phyloP scores from a whole-genome alignment of 2,797 vertebrate genomes.

The Acipenser transmontanus region DNA sequence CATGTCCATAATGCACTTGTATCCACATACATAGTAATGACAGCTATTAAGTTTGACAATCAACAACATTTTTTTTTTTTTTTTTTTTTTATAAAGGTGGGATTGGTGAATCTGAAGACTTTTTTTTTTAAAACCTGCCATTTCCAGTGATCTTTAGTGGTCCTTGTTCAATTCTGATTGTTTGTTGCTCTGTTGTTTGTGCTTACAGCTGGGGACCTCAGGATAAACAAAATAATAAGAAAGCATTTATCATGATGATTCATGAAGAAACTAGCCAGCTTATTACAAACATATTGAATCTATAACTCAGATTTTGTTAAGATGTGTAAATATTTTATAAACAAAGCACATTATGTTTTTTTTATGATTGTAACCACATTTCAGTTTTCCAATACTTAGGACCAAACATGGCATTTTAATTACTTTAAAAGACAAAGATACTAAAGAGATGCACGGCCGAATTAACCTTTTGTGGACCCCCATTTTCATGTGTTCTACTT shows the following conservation, averaged over 20 bases:
- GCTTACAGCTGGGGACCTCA: conserved; percentile 1
- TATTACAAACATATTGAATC: neutral
- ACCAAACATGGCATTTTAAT: no score
- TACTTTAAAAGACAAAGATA: no score
- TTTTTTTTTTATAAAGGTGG: no score
- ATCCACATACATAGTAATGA: no score
- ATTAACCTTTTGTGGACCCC: no score
- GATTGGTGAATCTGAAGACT: no score
- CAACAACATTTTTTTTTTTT: no score
- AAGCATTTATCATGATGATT: neutral
- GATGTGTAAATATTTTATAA: neutral
- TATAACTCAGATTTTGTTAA: neutral
- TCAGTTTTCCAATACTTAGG: neutral
- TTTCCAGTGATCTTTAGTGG: neutral
- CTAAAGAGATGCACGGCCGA: no score
- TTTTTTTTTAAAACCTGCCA: no score
- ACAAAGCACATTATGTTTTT: neutral
- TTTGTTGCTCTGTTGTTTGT: neutral
- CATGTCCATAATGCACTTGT: no score
- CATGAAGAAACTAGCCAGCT: no score
- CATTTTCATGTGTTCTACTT: neutral
- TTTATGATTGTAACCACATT: neutral
- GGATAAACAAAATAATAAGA: neutral
- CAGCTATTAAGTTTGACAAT: no score
- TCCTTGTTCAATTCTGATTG: neutral